These are phyloP conservation scores for Dendrocincla fuliginosa DNA, from an alignment of 2,797 vertebrate genomes.

Conservation along the genomic window DNA sequence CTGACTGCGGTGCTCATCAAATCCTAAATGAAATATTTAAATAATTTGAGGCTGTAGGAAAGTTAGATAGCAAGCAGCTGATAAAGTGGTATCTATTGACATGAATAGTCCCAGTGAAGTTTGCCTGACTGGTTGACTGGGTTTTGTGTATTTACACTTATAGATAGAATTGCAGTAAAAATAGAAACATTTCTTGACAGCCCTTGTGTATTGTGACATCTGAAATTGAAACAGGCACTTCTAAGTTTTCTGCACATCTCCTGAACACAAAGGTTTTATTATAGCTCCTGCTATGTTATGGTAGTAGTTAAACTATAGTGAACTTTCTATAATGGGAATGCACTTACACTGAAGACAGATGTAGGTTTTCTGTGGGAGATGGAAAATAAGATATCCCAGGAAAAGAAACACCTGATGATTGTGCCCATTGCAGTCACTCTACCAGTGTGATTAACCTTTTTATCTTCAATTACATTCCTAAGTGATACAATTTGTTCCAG, in stretches of 20 bases:
- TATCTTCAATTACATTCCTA: constrained; percentile 29
- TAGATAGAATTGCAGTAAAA: constrained; percentile 13
- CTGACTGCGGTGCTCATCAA: neutral
- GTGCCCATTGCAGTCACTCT: neutral
- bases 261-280: constrained; percentile 27
- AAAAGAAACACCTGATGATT: constrained; percentile 3
- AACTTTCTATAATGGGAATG: neutral
- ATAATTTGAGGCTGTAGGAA: neutral
- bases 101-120: neutral
- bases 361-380: neutral
- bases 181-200: constrained; percentile 15
- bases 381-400: neutral
- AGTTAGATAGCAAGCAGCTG: neutral
- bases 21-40: neutral
- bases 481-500: constrained; percentile 37
- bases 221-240: constrained; percentile 22
- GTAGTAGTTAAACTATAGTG: neutral
- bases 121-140: neutral
- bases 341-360: neutral
- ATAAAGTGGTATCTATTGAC: neutral
- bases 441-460: constrained; percentile 11
- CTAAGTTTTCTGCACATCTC: neutral
- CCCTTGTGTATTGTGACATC: neutral
- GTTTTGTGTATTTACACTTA: neutral
- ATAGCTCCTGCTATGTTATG: neutral